Conservation (phyloP, 2,888 invertebrate genomes). For the Thelaira solivaga region DNA sequence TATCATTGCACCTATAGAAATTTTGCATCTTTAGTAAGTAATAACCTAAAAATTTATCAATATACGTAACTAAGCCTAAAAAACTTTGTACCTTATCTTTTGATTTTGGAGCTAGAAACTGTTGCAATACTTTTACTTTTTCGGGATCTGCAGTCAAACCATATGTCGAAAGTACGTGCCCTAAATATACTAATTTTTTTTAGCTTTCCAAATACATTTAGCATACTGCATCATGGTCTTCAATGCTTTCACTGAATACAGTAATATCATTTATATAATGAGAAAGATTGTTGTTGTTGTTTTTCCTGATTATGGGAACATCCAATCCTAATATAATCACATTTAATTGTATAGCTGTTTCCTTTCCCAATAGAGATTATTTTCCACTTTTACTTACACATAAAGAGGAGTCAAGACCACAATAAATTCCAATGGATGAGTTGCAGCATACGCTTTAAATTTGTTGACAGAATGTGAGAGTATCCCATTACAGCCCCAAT, state of each 20-base stretch:
- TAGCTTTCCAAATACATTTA: too few relatives aligned
- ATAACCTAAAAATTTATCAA: constrained; percentile 44
- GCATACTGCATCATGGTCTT: too few relatives aligned
- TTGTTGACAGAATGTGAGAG: constrained; percentile 5
- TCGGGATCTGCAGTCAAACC: constrained; percentile 60
- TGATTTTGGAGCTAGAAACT: constrained; percentile 65
- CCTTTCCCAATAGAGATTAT: constrained; percentile 57
- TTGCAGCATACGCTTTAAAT: constrained; percentile 8
- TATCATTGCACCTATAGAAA: too few relatives aligned
- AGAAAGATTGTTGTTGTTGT: constrained; percentile 21
- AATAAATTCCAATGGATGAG: not conserved
- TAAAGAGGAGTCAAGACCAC: not conserved
- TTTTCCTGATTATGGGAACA: constrained; percentile 3
- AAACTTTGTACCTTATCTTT: constrained; percentile 69
- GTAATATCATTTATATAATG: not conserved
- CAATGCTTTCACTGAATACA: too few relatives aligned
- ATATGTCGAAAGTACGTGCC: constrained; percentile 47
- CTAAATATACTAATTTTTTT: not conserved
- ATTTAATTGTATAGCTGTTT: constrained; percentile 55
- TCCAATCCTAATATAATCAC: constrained; percentile 48
- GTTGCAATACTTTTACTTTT: constrained; percentile 61
- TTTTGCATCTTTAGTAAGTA: too few relatives aligned
- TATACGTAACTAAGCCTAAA: constrained; percentile 69
- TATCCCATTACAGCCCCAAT: not conserved
- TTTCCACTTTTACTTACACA: constrained; percentile 56